These are phyloP conservation scores for Colius striatus DNA, from an alignment of 2,113 vertebrate species.

Conservation along the genomic window DNA sequence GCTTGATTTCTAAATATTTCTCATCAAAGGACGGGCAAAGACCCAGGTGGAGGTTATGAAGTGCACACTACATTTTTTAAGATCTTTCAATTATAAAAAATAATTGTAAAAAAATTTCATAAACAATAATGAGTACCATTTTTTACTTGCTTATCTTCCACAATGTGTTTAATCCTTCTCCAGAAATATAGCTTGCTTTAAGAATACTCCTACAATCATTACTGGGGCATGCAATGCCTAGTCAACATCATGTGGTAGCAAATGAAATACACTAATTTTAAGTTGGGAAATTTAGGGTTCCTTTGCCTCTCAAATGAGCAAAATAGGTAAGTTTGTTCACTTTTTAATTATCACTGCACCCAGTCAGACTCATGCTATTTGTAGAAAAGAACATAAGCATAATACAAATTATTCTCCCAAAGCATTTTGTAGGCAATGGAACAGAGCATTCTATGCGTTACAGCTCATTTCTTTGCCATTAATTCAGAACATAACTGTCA, in stretches of 20 bases:
- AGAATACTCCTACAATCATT: background rate
- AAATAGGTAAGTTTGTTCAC: background rate
- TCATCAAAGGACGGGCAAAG: background rate
- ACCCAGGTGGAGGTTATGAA: background rate
- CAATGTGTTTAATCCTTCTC: background rate
- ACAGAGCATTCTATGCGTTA: background rate
- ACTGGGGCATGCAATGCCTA: background rate
- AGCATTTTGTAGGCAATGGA: background rate
- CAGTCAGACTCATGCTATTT: background rate
- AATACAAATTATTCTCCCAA: background rate
- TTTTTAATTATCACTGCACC: background rate
- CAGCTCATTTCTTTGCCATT: slow-evolving; percentile 18
- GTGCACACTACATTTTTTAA: background rate
- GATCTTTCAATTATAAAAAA: background rate
- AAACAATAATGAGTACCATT: background rate
- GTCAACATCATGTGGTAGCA: background rate
- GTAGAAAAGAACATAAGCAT: background rate
- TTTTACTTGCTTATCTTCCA: background rate
- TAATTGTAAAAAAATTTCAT: background rate
- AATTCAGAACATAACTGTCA: slow-evolving; percentile 39
- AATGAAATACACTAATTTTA: background rate
- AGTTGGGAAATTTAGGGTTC: background rate
- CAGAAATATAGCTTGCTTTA: background rate
- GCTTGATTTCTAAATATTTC: background rate
- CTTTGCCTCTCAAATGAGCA: background rate